Evolutionary conservation across 92 coral and sea anemone genomes (phyloP), one percentile per base, ranked within the genome.

Genomic region (Actinernus sp.): DNA sequence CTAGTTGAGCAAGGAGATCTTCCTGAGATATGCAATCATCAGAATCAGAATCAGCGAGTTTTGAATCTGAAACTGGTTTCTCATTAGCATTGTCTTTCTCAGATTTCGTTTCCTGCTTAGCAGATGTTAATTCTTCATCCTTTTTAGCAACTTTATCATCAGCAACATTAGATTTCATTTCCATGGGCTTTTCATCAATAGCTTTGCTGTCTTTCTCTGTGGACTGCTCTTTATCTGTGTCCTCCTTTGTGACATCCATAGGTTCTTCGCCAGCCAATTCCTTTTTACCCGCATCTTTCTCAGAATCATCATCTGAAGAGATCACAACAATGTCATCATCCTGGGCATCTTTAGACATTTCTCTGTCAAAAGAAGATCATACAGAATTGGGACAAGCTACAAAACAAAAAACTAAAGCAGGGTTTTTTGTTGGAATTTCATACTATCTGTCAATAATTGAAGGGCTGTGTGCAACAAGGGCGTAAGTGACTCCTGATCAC

Each of bases 21-120:
- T 95, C 99, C 41, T 95, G 99, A 0, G 97, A 87, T 18, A 95
- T 92, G 45, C 97, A 91, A 17, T 95, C 99, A 49, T 91, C 99
- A 3, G 91, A 86, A 47, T 92, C 96, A 5, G 88, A 85, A 38
- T 79, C 89, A 3, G 81, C 44, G 13, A 53, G 53, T 17, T 29
- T 24, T 2, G 31, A 30, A 3, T 40, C 47, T 37, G 38, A 23
- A 7, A 51, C 1, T 24, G 4, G 58, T 11, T 51, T 51, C 30
- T 25, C 16, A 26, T 51, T 24, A 16, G 17, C 33, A 26, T 31
- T 51, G 4, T 51, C 31, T 3, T 31, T 26, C 3, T 51, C 58
- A 25, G 19, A 45, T 45, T 45, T 45, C 19, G 22, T 23, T 14
- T 7, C 41, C 7, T 14, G 8, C 41, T 36, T 14, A 7, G 7